Percentiles rank a stretch among this genome's conserved stretches.
These are phyloP conservation scores for Pygoscelis adeliae DNA, from an alignment of 2,113 vertebrate genomes.

Conservation along the genomic window DNA sequence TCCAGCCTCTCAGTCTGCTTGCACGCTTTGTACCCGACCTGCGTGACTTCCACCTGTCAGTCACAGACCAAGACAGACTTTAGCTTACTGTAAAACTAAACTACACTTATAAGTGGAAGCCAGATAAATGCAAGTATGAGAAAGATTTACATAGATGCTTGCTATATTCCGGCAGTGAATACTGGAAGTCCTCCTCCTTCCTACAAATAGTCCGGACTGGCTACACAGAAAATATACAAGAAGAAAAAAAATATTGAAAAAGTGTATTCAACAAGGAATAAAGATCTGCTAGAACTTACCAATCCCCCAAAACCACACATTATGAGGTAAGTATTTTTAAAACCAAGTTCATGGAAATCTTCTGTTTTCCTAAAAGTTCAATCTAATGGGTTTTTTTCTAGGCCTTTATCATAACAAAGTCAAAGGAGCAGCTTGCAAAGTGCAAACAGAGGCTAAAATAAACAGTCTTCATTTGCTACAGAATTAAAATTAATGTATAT, in stretches of 20 bases:
- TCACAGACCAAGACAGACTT: background rate
- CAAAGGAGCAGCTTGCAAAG: background rate
- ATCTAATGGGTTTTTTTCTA: background rate
- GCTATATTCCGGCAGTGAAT: background rate
- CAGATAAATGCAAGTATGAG: background rate
- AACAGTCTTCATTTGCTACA: background rate
- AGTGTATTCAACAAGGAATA: background rate
- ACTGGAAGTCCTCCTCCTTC: background rate
- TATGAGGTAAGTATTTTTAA: background rate
- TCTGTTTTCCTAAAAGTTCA: background rate
- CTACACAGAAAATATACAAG: background rate
- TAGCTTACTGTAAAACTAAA: background rate
- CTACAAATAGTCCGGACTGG: background rate
- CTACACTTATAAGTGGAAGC: background rate
- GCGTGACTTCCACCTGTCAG: background rate
- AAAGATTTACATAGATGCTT: background rate
- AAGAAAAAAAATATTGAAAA: background rate
- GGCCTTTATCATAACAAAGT: background rate
- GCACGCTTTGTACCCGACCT: rapidly evolving
- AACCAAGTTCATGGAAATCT: background rate
- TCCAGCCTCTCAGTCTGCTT: background rate
- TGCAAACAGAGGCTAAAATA: background rate
- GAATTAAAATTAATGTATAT: background rate
- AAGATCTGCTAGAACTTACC: background rate
- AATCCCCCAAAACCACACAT: background rate